Evolutionary conservation across 2,888 invertebrate genomes (phyloP).

Genomic region (Xylota sylvarum): DNA sequence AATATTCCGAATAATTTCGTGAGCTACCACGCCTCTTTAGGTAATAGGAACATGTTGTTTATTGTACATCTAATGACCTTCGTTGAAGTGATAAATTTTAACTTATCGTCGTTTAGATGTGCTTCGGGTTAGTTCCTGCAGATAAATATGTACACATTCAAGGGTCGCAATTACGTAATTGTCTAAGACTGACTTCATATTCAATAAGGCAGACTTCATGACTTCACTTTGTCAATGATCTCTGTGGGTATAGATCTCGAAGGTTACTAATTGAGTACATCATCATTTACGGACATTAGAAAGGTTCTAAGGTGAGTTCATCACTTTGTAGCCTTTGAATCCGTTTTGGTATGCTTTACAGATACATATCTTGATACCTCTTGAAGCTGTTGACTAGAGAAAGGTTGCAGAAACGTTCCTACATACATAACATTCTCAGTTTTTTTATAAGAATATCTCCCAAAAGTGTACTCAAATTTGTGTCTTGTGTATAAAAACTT

Average conservation of each 20-base stretch:
- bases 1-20: neutral
- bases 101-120: neutral
- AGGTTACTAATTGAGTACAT: neutral
- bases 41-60: too few relatives aligned
- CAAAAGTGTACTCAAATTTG: too few relatives aligned
- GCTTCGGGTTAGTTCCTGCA: neutral
- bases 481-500: too few relatives aligned
- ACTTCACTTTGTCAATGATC: neutral
- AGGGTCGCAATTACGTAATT: too few relatives aligned
- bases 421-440: too few relatives aligned
- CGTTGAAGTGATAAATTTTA: neutral
- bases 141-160: neutral
- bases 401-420: too few relatives aligned
- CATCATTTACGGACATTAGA: neutral
- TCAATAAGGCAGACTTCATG: neutral
- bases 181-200: neutral
- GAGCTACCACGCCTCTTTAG: neutral
- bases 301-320: neutral
- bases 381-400: too few relatives aligned
- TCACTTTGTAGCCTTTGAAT: neutral
- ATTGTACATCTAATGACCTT: neutral
- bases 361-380: neutral
- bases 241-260: neutral
- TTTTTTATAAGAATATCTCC: too few relatives aligned
- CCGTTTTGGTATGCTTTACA: neutral